Evolutionary conservation across 64 coral and sea anemone species (phyloP).

Genomic region (Stichodactyla helianthus): DNA sequence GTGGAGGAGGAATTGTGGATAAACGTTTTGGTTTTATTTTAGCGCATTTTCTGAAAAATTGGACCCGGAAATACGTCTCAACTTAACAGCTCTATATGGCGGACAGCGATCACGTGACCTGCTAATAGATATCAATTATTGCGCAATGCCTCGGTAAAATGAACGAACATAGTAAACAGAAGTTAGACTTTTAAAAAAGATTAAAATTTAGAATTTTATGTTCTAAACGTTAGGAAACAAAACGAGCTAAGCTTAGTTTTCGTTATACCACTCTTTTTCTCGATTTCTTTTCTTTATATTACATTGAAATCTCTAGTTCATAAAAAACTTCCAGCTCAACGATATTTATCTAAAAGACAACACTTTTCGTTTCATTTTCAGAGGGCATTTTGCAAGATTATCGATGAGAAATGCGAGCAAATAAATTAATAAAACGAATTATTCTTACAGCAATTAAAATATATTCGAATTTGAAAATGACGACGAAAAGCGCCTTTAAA

Average conservation of each 20-base stretch:
- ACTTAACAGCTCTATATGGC: too few species aligned
- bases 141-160: background rate
- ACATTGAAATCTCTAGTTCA: too few species aligned
- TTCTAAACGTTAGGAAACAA: too few species aligned
- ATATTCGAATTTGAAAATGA: background rate
- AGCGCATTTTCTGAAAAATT: too few species aligned
- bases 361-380: background rate
- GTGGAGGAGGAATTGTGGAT: too few species aligned
- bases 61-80: too few species aligned
- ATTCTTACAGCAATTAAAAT: background rate
- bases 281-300: too few species aligned
- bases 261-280: too few species aligned
- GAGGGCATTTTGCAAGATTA: background rate
- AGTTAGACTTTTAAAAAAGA: background rate
- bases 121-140: background rate
- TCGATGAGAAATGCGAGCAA: background rate
- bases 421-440: constrained; percentile 7
- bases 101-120: background rate
- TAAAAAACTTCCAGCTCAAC: too few species aligned
- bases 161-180: background rate
- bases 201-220: background rate
- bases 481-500: background rate
- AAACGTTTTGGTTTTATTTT: too few species aligned
- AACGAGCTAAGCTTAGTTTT: too few species aligned
- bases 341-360: too few species aligned